phyloP scores from a whole-genome alignment of 2,113 vertebrate genomes.

The Haliaeetus leucogaster region DNA sequence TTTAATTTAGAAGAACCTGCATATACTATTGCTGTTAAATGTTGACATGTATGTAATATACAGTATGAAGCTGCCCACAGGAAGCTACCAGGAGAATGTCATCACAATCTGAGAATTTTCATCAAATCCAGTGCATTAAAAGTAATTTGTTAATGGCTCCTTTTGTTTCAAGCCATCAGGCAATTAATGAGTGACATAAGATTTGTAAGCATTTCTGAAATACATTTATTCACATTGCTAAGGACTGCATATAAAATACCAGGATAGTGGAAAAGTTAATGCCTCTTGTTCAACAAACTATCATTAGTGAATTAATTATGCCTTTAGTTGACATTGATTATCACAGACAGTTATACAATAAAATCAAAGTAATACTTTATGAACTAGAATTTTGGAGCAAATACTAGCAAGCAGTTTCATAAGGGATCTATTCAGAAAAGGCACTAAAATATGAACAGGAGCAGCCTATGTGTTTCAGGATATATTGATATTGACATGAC shows the following conservation, averaged over 20 bases:
- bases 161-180: neutral
- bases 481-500: neutral
- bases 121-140: neutral
- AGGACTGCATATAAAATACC: neutral
- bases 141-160: neutral
- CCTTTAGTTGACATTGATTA: neutral
- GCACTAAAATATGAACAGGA: neutral
- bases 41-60: neutral
- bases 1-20: neutral
- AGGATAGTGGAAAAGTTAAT: neutral
- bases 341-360: neutral
- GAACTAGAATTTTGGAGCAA: neutral
- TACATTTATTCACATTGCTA: neutral
- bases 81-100: neutral
- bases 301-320: neutral
- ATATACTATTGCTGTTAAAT: neutral
- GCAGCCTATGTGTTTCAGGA: neutral
- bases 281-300: neutral
- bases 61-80: neutral
- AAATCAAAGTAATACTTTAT: neutral
- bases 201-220: neutral
- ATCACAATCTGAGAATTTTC: neutral
- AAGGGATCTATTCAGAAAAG: neutral
- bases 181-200: neutral
- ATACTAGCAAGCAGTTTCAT: neutral